A percentile compares a stretch with the other conserved stretches of the same genome.
Evolutionary conservation across 2,888 invertebrate species (phyloP).

Genomic region (Pocota personata): DNA sequence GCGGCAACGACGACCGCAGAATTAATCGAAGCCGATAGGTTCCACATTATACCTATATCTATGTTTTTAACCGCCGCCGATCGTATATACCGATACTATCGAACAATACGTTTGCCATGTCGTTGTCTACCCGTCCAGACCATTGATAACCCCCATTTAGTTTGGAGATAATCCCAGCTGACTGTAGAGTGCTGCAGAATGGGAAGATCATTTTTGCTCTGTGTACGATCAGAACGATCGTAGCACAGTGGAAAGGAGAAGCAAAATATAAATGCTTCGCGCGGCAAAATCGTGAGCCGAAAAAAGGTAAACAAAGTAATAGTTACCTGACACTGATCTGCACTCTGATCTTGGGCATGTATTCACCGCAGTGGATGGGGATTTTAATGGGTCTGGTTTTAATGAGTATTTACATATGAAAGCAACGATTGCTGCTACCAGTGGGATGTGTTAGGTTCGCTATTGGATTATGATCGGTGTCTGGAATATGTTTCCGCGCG

Average conservation of each 20-base stretch:
- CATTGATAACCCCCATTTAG: slow-evolving; percentile 66
- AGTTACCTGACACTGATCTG: slow-evolving; percentile 49
- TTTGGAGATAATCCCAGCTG: slow-evolving; percentile 64
- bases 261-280: background rate
- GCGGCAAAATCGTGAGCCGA: slow-evolving; percentile 50
- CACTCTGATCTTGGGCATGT: slow-evolving; percentile 46
- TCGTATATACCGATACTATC: slow-evolving; percentile 59
- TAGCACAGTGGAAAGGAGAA: background rate
- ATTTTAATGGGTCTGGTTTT: slow-evolving; percentile 45
- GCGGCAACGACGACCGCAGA: slow-evolving; percentile 53
- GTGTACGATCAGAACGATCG: slow-evolving; percentile 21
- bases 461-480: slow-evolving; percentile 48
- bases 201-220: slow-evolving; percentile 19
- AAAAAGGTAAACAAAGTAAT: slow-evolving; percentile 54
- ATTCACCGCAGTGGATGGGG: slow-evolving; percentile 11
- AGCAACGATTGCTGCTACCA: background rate
- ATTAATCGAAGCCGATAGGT: slow-evolving; percentile 70
- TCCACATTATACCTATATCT: slow-evolving; percentile 38
- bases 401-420: slow-evolving; percentile 67
- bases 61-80: slow-evolving; percentile 29
- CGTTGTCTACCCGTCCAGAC: slow-evolving; percentile 53
- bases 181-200: slow-evolving; percentile 16
- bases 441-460: slow-evolving; percentile 1
- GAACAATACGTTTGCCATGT: slow-evolving; percentile 58
- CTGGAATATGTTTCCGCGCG: slow-evolving; percentile 37